phyloP scores from a whole-genome alignment of 1,140 invertebrate species.

The Chionoecetes opilio region DNA sequence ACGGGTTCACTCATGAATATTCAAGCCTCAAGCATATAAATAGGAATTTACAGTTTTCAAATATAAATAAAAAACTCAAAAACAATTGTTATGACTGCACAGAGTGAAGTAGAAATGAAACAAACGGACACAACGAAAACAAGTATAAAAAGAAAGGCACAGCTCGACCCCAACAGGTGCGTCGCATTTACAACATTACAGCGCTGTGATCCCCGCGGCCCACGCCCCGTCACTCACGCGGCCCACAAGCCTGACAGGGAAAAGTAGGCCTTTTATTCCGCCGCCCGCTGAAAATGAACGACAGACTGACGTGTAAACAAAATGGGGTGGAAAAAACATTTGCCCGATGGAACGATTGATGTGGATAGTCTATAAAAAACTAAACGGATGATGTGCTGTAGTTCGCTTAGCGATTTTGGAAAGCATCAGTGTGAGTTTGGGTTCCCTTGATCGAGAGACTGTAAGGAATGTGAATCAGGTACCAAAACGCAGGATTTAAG shows the following conservation, averaged over 20 bases:
- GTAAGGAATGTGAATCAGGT: too few relatives aligned
- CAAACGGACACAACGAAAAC: too few relatives aligned
- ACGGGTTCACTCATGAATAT: too few relatives aligned
- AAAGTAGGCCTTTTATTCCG: conserved; percentile 6
- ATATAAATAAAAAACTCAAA: too few relatives aligned
- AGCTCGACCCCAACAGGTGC: background rate
- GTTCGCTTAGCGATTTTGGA: background rate
- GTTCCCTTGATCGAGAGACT: too few relatives aligned
- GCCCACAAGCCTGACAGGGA: conserved; percentile 12
- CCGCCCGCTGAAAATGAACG: background rate
- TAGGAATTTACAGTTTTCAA: too few relatives aligned
- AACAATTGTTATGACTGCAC: too few relatives aligned
- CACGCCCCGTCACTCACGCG: background rate
- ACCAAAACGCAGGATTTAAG: background rate
- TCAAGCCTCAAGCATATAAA: too few relatives aligned
- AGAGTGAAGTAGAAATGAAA: too few relatives aligned
- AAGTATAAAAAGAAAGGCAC: too few relatives aligned
- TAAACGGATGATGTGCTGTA: background rate
- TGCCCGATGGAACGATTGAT: conserved; percentile 3
- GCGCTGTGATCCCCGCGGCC: background rate
- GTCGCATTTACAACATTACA: conserved; percentile 20
- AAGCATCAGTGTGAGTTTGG: too few relatives aligned
- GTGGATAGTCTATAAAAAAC: background rate
- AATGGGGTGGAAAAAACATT: conserved; percentile 6
- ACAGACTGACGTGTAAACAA: conserved; percentile 17